Percentiles rank a stretch among this genome's conserved stretches.
phyloP scores from a whole-genome alignment of 2,797 vertebrate genomes.

The Phoebastria nigripes region DNA sequence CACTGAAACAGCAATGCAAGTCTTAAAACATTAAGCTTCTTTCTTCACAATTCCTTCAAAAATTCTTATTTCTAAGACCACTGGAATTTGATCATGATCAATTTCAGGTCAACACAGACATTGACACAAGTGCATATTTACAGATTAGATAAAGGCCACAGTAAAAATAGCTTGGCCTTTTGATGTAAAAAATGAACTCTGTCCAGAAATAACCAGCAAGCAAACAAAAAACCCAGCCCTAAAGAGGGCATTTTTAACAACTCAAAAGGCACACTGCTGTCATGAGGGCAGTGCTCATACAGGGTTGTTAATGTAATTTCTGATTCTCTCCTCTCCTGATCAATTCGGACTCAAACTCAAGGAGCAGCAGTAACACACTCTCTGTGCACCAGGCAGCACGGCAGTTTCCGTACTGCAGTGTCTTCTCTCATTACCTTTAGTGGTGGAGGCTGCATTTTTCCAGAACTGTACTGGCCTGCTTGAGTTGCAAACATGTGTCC shows the following conservation, averaged over 20 bases:
- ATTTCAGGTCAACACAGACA: neutral
- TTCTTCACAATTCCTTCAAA: neutral
- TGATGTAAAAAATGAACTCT: neutral
- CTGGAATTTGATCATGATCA: neutral
- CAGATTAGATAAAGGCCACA: neutral
- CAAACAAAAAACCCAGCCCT: neutral
- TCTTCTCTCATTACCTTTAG: conserved; percentile 80
- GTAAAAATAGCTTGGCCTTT: neutral
- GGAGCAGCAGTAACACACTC: neutral
- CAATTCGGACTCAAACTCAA: neutral
- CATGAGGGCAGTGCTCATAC: neutral
- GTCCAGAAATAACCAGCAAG: neutral
- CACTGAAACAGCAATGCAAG: neutral
- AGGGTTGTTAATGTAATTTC: neutral
- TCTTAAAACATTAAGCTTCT: neutral
- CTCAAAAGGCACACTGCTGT: neutral
- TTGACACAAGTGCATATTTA: accelerated
- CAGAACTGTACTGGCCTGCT: conserved; percentile 76
- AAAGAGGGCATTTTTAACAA: neutral
- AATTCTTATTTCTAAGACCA: neutral
- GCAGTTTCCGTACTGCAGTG: neutral
- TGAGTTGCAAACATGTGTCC: conserved; percentile 74
- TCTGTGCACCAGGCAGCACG: accelerated
- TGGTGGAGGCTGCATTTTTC: conserved; percentile 64
- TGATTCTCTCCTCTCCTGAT: neutral